Percentiles rank a stretch among this genome's conserved stretches.
These are phyloP conservation scores for Caenorhabditis sinica DNA, from an alignment of 2,888 invertebrate species.

Conservation along the genomic window DNA sequence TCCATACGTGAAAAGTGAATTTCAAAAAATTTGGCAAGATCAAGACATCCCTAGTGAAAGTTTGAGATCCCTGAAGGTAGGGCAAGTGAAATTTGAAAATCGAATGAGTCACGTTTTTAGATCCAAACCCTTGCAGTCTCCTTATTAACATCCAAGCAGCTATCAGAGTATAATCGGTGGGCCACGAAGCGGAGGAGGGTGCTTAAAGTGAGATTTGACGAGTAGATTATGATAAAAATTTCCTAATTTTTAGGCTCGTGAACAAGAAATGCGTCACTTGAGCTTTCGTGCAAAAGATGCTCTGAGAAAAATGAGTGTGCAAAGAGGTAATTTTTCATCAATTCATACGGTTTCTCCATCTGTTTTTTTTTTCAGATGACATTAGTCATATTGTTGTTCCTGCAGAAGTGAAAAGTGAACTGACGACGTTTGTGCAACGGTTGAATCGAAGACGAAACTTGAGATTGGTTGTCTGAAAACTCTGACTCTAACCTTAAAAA, in stretches of 20 bases:
- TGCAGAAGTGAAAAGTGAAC: constrained; percentile 59
- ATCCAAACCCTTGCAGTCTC: constrained; percentile 82
- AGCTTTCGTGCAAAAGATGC: constrained; percentile 70
- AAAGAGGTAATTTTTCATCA: constrained; percentile 59
- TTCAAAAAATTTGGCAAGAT: constrained; percentile 78
- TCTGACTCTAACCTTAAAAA: no score
- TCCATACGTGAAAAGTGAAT: constrained; percentile 72
- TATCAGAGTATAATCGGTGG: constrained; percentile 80
- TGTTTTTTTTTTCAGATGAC: constrained; percentile 41
- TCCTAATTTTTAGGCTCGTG: constrained; percentile 67
- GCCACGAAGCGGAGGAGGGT: constrained; percentile 76
- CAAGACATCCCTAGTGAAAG: constrained; percentile 80
- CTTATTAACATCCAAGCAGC: constrained; percentile 75
- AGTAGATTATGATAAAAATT: neutral
- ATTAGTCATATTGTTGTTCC: constrained; percentile 54
- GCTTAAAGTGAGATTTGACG: constrained; percentile 58
- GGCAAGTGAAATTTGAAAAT: neutral
- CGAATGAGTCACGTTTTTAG: constrained; percentile 62
- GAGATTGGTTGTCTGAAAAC: constrained; percentile 48
- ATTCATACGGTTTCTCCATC: no score
- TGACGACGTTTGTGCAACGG: constrained; percentile 65
- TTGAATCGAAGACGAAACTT: constrained; percentile 68
- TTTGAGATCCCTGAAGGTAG: constrained; percentile 76
- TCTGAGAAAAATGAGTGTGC: constrained; percentile 68
- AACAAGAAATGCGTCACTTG: constrained; percentile 73